Percentiles rank a stretch among this genome's conserved stretches.
Evolutionary conservation across 2,888 invertebrate genomes (phyloP).

Genomic region (Cantharis nigra): DNA sequence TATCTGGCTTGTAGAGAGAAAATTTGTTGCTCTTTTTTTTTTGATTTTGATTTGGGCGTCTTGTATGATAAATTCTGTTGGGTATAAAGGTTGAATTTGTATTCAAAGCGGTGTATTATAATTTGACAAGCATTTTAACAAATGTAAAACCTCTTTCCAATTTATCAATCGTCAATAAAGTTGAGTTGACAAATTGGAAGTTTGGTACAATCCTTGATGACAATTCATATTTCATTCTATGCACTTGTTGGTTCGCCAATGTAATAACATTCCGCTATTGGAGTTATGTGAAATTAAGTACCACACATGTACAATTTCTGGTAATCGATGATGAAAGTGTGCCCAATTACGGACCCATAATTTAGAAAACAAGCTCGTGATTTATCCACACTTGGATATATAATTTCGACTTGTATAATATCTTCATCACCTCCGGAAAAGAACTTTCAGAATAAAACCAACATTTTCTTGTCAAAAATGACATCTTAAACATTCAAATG

Average conservation of each 20-base stretch:
- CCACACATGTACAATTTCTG: neutral
- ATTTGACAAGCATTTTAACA: neutral
- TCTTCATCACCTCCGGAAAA: neutral
- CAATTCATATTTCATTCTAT: neutral
- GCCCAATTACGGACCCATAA: neutral
- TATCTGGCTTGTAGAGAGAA: no score
- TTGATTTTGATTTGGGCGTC: no score
- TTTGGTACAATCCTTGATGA: neutral
- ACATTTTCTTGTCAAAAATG: constrained; percentile 18
- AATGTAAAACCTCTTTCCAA: neutral
- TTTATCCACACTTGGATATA: neutral
- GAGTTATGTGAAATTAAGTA: neutral
- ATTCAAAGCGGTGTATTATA: neutral
- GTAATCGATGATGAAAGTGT: neutral
- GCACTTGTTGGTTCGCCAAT: neutral
- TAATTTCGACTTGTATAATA: neutral
- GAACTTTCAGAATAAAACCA: neutral
- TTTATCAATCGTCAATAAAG: neutral
- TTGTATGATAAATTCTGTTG: neutral
- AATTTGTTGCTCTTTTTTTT: no score
- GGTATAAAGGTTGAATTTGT: neutral
- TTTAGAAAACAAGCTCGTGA: neutral
- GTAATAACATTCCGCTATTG: neutral
- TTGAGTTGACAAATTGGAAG: neutral
- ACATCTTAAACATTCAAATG: constrained; percentile 10